Evolutionary conservation across 2,888 invertebrate genomes (phyloP), one percentile per base, ranked within the genome.

Genomic region (Teleiodes luculella): DNA sequence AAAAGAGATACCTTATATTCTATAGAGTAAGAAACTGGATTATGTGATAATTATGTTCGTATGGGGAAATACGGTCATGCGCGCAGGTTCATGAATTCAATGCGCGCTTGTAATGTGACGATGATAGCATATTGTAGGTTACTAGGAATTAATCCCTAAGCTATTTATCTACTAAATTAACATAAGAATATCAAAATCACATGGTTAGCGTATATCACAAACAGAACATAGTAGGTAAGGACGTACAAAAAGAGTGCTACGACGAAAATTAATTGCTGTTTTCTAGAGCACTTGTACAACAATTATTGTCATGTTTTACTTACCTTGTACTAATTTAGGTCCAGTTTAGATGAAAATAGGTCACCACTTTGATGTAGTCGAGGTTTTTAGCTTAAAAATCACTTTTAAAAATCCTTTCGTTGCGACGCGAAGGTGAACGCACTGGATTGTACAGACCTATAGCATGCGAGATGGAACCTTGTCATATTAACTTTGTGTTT

Each of bases 391-490:
- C n/a, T 24, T 28, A 1, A n/a, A 43, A 43, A 24, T 24, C 24
- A 24, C 39, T 11, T 47, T 36, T 36, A n/a, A 14, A 33, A 20
- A 48, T 33, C 48, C 48, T 33, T 48, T 33, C 35, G 20, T 48
- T 48, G 16, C 35, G 18, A 36, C 20, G 35, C 35, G 35, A 48
- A 48, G 35, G 20, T 43, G 43, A 43, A 43, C 13, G 43, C 43
- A 24, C 24, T 2, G 24, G n/a, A 43, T 24, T 24, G 20, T 43
- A 47, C 14, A 47, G 47, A 47, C 31, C 28, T 43, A 7, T 2
- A 47, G 14, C 11, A 7, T 1, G 13, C n/a, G 31, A 56, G 28
- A 43, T 56, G 20, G 56, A 56, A 56, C 56, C 49, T 50, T 53
- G 53, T 56, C 56, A 45, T 53, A 36, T 28, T 56, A 37, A 45